phyloP scores from a whole-genome alignment of 2,797 vertebrate genomes.

The Myotis findleyi region DNA sequence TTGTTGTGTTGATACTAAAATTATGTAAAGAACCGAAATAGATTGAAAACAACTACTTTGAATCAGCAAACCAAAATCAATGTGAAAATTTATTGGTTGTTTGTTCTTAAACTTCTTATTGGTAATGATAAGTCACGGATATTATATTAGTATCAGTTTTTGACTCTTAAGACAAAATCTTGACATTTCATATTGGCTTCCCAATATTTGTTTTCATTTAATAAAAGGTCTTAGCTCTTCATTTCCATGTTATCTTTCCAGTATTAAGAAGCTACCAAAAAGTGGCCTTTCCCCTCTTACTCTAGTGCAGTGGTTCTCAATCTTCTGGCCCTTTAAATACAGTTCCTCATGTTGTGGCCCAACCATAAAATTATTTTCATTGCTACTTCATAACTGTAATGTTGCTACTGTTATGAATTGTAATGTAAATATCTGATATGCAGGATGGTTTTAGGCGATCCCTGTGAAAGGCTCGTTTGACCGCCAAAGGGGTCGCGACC shows the following conservation, averaged over 20 bases:
- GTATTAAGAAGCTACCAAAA: neutral
- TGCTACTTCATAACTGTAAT: too few relatives aligned
- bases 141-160: neutral
- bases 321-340: too few relatives aligned
- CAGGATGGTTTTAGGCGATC: too few relatives aligned
- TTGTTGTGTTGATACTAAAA: slow-evolving; percentile 21
- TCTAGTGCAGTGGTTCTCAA: neutral
- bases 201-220: slow-evolving; percentile 12
- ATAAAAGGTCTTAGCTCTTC: neutral
- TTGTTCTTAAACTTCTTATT: slow-evolving; percentile 11
- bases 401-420: too few relatives aligned
- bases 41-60: neutral
- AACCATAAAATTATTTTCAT: too few relatives aligned
- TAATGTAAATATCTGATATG: too few relatives aligned
- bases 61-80: neutral
- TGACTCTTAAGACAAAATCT: slow-evolving; percentile 9
- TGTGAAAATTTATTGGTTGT: neutral
- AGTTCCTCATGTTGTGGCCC: too few relatives aligned
- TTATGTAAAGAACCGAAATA: neutral
- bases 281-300: neutral
- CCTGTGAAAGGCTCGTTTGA: too few relatives aligned
- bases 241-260: neutral
- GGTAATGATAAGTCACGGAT: neutral
- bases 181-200: slow-evolving; percentile 3
- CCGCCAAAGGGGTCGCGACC: too few relatives aligned